Evolutionary conservation across 53 echinoderm and acorn worm genomes (phyloP).

Genomic region (Holothuria scabra): DNA sequence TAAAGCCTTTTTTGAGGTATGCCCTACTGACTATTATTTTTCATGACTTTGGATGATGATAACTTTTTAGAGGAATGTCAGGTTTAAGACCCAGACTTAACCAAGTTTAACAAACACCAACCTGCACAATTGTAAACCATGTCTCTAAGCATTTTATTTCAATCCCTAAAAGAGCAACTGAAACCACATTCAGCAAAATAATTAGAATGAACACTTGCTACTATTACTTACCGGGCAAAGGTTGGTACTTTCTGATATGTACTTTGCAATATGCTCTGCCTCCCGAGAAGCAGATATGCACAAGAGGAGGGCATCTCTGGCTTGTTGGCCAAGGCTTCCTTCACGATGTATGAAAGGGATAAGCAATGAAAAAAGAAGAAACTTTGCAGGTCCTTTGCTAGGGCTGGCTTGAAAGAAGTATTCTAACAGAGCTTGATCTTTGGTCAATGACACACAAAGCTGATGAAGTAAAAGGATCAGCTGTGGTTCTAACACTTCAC

Average conservation of each 20-base stretch:
- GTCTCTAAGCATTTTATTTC: too few species aligned
- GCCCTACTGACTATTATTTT: too few species aligned
- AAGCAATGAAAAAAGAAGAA: conserved; percentile 93
- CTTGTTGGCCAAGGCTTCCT: conserved; percentile 89
- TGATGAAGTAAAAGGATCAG: conserved; percentile 88
- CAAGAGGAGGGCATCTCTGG: conserved; percentile 93
- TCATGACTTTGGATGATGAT: too few species aligned
- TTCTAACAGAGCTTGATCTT: conserved; percentile 84
- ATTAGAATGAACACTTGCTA: background rate
- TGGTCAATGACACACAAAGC: conserved; percentile 88
- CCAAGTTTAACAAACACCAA: too few species aligned
- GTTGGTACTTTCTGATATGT: conserved; percentile 96
- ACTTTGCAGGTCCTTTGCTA: conserved; percentile 99
- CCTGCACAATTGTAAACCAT: too few species aligned
- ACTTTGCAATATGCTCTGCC: conserved; percentile 83
- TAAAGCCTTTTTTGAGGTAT: too few species aligned
- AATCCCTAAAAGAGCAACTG: too few species aligned
- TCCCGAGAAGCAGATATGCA: conserved; percentile 91
- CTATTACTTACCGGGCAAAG: conserved; percentile 89
- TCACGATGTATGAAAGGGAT: conserved; percentile 95
- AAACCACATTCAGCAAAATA: too few species aligned
- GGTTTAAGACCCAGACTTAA: too few species aligned
- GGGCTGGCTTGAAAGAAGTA: conserved; percentile 99
- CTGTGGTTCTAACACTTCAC: conserved; percentile 80
- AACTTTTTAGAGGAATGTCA: too few species aligned